These are phyloP conservation scores for Nyctalus aviator DNA, from an alignment of 2,797 vertebrate species.

Conservation along the genomic window DNA sequence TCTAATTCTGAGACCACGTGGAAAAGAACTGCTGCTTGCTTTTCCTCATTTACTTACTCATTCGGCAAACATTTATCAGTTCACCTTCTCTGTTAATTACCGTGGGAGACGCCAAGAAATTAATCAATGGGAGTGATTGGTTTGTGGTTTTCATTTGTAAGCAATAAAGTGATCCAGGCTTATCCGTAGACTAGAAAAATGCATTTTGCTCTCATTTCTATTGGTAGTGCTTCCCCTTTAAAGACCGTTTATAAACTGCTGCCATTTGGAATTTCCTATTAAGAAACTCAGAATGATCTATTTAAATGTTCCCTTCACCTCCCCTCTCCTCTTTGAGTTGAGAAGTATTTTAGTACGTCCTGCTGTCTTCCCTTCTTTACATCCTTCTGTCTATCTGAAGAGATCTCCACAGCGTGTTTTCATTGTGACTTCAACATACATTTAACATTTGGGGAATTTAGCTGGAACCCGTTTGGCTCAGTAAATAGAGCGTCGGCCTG, in stretches of 20 bases:
- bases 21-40: neutral
- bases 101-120: neutral
- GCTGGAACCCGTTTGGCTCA: no score
- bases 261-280: constrained; percentile 62
- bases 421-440: neutral
- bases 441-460: neutral
- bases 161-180: neutral
- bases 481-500: no score
- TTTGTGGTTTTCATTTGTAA: neutral
- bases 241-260: constrained; percentile 35
- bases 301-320: constrained; percentile 42
- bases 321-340: neutral
- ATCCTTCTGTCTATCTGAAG: neutral
- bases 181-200: neutral
- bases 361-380: neutral
- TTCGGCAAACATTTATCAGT: neutral
- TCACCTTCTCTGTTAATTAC: neutral
- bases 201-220: neutral
- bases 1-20: neutral
- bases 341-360: neutral
- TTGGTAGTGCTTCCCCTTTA: neutral
- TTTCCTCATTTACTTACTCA: neutral
- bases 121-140: neutral
- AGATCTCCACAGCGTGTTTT: neutral
- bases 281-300: constrained; percentile 18